These are phyloP conservation scores for Drosophila nigrodunni DNA, from an alignment of 1,140 invertebrate species.

Conservation along the genomic window DNA sequence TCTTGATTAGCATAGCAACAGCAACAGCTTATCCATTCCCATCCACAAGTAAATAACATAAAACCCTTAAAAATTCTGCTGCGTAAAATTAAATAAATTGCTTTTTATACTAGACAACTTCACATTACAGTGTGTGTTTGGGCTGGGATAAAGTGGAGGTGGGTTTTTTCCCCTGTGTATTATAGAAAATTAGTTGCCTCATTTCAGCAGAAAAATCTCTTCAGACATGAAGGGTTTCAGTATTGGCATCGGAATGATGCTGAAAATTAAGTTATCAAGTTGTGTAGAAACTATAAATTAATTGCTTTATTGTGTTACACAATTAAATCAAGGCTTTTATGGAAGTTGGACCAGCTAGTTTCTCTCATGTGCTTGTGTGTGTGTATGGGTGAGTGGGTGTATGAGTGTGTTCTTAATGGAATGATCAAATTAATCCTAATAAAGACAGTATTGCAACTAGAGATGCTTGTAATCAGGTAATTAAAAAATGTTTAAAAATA, in stretches of 20 bases:
- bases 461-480: background rate
- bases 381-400: background rate
- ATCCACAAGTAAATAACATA: slow-evolving; percentile 3
- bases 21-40: background rate
- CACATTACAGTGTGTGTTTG: slow-evolving; percentile 2
- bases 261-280: slow-evolving; percentile 70
- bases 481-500: background rate
- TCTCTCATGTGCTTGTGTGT: background rate
- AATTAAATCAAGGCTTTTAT: slow-evolving; percentile 46
- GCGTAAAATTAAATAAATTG: slow-evolving; percentile 71
- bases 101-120: slow-evolving; percentile 22
- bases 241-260: slow-evolving; percentile 42
- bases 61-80: slow-evolving; percentile 33
- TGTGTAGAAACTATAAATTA: slow-evolving; percentile 50
- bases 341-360: slow-evolving; percentile 23
- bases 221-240: slow-evolving; percentile 23
- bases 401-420: background rate
- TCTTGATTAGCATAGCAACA: slow-evolving; percentile 75
- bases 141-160: too few relatives aligned
- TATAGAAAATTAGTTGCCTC: slow-evolving; percentile 57
- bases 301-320: slow-evolving; percentile 62
- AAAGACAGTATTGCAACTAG: slow-evolving; percentile 1
- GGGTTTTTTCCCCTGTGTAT: background rate
- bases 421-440: slow-evolving; percentile 11
- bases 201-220: slow-evolving; percentile 11